Conservation (phyloP, 2,797 vertebrate genomes). For the Lagocephalus sceleratus region DNA sequence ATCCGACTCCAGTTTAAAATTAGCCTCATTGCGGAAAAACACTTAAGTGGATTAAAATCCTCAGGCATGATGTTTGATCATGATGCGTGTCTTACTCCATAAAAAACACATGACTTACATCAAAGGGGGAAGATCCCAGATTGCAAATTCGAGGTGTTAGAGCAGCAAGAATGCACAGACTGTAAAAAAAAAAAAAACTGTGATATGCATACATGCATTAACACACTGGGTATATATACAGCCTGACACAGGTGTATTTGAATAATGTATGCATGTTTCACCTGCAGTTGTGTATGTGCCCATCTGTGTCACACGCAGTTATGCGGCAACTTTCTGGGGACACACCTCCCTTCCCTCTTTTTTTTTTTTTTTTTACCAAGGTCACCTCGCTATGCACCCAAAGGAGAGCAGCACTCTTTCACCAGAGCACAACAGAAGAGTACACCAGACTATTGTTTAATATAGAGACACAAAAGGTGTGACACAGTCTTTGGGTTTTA, state of each 20-base stretch:
- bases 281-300: constrained; percentile 28
- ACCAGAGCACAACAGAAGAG: constrained; percentile 27
- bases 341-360: constrained; percentile 39
- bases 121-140: constrained; percentile 5
- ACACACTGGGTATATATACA: constrained; percentile 22
- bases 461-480: constrained; percentile 30
- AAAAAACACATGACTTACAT: constrained; percentile 10
- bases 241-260: constrained; percentile 44
- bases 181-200: not conserved
- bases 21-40: too few relatives aligned
- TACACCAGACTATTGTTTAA: constrained; percentile 18
- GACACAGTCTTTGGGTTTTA: constrained; percentile 21
- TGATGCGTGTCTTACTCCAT: too few relatives aligned
- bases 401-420: constrained; percentile 35
- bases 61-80: too few relatives aligned
- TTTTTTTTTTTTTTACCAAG: constrained; percentile 59
- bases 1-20: too few relatives aligned
- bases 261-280: constrained; percentile 57
- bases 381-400: constrained; percentile 61
- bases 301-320: constrained; percentile 56
- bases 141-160: too few relatives aligned
- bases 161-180: too few relatives aligned
- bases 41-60: too few relatives aligned
- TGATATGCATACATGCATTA: constrained; percentile 12
- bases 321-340: constrained; percentile 60